These are phyloP conservation scores for Rhagophthalmus giganteus DNA, from an alignment of 2,888 invertebrate genomes.

Conservation along the genomic window DNA sequence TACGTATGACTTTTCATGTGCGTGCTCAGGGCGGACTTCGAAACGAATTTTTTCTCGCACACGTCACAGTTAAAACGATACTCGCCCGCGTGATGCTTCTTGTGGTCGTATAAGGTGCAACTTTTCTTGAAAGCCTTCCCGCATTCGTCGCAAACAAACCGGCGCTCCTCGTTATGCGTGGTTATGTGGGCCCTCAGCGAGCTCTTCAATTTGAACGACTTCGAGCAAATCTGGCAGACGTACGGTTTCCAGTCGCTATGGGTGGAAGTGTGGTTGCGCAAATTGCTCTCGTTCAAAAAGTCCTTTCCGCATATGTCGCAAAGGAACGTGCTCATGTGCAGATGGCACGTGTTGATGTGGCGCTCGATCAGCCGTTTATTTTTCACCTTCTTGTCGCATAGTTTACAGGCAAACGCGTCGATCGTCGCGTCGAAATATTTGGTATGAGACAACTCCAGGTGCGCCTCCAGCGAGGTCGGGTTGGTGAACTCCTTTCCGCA, in stretches of 20 bases:
- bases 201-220: conserved; percentile 46
- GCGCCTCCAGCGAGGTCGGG: conserved; percentile 21
- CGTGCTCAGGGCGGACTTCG: conserved; percentile 50
- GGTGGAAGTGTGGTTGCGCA: conserved; percentile 26
- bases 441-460: conserved; percentile 27
- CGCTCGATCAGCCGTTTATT: conserved; percentile 23
- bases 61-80: conserved; percentile 60
- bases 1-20: conserved; percentile 57
- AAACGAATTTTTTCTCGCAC: conserved; percentile 61
- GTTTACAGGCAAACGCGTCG: conserved; percentile 28
- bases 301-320: conserved; percentile 61
- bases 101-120: conserved; percentile 58
- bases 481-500: conserved; percentile 29
- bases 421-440: conserved; percentile 33
- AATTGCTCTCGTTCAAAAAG: conserved; percentile 45
- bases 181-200: conserved; percentile 49
- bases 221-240: conserved; percentile 52
- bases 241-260: conserved; percentile 32
- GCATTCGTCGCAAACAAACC: conserved; percentile 34
- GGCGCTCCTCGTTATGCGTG: conserved; percentile 47
- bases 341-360: conserved; percentile 33
- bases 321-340: conserved; percentile 31
- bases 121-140: conserved; percentile 51
- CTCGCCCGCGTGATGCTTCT: conserved; percentile 60
- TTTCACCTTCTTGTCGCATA: conserved; percentile 20